Conservation (phyloP, 2,113 vertebrate genomes). For the Elephas maximus region DNA sequence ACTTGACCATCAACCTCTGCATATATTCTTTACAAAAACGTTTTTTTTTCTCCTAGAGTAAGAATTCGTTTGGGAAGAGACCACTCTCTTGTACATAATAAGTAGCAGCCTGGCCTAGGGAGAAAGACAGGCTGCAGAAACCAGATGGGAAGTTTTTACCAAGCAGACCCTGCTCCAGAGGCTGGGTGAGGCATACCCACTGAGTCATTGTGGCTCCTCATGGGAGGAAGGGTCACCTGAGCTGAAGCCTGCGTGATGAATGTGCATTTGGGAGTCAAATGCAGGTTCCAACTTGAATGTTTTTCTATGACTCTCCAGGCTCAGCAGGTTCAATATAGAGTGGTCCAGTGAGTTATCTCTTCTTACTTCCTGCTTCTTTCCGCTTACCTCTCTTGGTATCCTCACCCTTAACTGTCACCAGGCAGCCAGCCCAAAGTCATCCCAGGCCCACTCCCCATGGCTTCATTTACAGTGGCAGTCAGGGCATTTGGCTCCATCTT, state of each 20-base stretch:
- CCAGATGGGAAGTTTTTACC: neutral
- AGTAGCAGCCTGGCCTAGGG: neutral
- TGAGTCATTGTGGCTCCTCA: neutral
- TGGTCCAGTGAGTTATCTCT: neutral
- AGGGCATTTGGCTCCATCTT: neutral
- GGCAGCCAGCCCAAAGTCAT: neutral
- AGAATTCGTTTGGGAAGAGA: neutral
- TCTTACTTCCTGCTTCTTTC: neutral
- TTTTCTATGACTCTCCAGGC: neutral
- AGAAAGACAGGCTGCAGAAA: neutral
- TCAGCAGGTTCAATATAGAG: neutral
- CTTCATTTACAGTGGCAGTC: neutral
- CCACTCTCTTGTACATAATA: fast-evolving
- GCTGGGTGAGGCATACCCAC: neutral
- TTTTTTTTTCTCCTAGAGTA: neutral
- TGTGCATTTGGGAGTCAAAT: neutral
- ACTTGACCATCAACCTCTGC: neutral
- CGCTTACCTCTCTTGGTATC: neutral
- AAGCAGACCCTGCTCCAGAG: neutral
- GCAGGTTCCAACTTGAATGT: conserved; percentile 14
- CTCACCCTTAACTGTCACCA: neutral
- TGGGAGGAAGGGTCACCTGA: neutral
- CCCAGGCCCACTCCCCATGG: neutral
- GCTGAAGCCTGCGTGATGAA: neutral
- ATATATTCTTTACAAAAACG: neutral